phyloP scores from a whole-genome alignment of 2,888 invertebrate species.

The Crematogaster levior region DNA sequence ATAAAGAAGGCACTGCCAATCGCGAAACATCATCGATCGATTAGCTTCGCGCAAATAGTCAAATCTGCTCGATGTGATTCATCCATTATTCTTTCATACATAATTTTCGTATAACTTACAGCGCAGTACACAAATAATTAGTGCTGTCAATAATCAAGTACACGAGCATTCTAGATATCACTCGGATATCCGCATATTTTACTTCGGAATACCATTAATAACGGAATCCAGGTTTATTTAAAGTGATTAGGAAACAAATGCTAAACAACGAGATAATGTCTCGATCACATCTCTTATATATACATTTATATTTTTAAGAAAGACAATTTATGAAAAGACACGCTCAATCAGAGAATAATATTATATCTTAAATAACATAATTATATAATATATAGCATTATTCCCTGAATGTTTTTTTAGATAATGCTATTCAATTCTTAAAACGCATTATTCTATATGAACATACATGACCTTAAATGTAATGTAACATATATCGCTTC shows the following conservation, averaged over 20 bases:
- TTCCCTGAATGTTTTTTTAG: conserved; percentile 11
- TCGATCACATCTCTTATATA: background rate
- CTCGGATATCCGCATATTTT: background rate
- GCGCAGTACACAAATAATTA: conserved; percentile 10
- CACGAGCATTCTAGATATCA: conserved; percentile 7
- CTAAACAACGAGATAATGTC: background rate
- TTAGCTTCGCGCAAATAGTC: conserved; percentile 66
- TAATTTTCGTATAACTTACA: conserved; percentile 57
- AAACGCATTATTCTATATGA: background rate
- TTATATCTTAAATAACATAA: conserved; percentile 1
- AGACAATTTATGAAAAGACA: background rate
- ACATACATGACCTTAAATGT: conserved; percentile 18
- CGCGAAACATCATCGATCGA: conserved; percentile 49
- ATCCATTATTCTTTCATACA: conserved; percentile 47
- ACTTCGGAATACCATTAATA: background rate
- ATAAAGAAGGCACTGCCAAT: conserved; percentile 79
- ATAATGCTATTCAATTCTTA: conserved; percentile 13
- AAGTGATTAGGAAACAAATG: background rate
- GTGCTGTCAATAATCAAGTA: conserved; percentile 36
- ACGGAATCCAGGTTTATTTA: conserved; percentile 1
- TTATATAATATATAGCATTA: conserved; percentile 18
- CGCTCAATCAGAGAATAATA: conserved; percentile 5
- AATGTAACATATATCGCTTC: background rate
- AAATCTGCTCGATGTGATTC: conserved; percentile 13
- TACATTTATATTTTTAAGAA: background rate